These are phyloP conservation scores for Palythoa heliodiscus DNA, from an alignment of 92 coral and sea anemone species.

Conservation along the genomic window DNA sequence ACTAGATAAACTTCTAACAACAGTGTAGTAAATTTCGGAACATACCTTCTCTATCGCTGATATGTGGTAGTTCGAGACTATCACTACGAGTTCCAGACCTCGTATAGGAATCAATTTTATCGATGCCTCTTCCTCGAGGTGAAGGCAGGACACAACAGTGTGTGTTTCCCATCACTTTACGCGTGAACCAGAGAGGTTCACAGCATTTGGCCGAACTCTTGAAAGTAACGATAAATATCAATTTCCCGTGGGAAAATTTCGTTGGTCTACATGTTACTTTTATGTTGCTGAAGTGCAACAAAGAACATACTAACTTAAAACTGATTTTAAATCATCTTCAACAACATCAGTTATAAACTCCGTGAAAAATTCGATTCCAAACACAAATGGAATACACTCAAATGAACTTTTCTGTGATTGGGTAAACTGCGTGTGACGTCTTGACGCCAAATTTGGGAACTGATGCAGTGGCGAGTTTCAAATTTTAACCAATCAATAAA, in stretches of 20 bases:
- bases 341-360: too few species aligned
- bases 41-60: constrained; percentile 98
- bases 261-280: too few species aligned
- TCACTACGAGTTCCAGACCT: constrained; percentile 71
- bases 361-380: too few species aligned
- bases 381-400: not conserved
- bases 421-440: too few species aligned
- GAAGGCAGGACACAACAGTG: constrained; percentile 96
- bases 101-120: constrained; percentile 80
- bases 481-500: too few species aligned
- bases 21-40: not conserved
- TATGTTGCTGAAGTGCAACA: too few species aligned
- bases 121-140: constrained; percentile 78
- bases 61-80: constrained; percentile 91
- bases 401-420: not conserved
- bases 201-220: constrained; percentile 40
- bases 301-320: too few species aligned
- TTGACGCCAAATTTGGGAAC: too few species aligned
- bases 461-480: too few species aligned
- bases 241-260: not conserved
- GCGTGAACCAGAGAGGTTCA: constrained; percentile 14
- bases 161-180: constrained; percentile 85
- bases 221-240: constrained; percentile 3
- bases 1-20: not conserved
- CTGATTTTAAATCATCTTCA: too few species aligned